Conservation (phyloP, 2,888 invertebrate genomes). For the Boloria euphrosyne region DNA sequence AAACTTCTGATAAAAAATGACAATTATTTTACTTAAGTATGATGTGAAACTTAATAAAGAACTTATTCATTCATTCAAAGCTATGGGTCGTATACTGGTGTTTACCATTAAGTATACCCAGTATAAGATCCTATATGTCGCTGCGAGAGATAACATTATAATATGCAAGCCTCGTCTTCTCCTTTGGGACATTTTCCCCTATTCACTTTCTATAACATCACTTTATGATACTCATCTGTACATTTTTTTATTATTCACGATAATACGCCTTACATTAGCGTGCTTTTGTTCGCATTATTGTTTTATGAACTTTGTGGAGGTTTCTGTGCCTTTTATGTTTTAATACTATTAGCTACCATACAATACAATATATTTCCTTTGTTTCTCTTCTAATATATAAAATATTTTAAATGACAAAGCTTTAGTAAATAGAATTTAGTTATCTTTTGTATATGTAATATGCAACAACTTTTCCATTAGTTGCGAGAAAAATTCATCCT, state of each 20-base stretch:
- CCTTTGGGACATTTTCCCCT: constrained; percentile 67
- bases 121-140: constrained; percentile 19
- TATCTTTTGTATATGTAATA: too few relatives aligned
- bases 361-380: not conserved
- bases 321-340: not conserved
- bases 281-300: constrained; percentile 52
- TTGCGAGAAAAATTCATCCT: too few relatives aligned
- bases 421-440: too few relatives aligned
- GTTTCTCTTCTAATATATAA: constrained; percentile 2
- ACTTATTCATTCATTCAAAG: too few relatives aligned
- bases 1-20: too few relatives aligned
- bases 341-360: not conserved
- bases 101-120: too few relatives aligned
- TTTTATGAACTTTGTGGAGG: constrained; percentile 17
- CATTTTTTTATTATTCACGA: constrained; percentile 76
- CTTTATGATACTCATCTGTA: constrained; percentile 74
- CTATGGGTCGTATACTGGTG: too few relatives aligned
- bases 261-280: constrained; percentile 74
- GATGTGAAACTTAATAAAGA: too few relatives aligned
- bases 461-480: too few relatives aligned
- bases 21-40: too few relatives aligned
- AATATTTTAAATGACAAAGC: not conserved
- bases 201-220: constrained; percentile 74
- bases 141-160: constrained; percentile 41
- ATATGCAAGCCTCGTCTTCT: constrained; percentile 49